phyloP scores from a whole-genome alignment of 2,113 vertebrate species.

The Eonycteris spelaea region DNA sequence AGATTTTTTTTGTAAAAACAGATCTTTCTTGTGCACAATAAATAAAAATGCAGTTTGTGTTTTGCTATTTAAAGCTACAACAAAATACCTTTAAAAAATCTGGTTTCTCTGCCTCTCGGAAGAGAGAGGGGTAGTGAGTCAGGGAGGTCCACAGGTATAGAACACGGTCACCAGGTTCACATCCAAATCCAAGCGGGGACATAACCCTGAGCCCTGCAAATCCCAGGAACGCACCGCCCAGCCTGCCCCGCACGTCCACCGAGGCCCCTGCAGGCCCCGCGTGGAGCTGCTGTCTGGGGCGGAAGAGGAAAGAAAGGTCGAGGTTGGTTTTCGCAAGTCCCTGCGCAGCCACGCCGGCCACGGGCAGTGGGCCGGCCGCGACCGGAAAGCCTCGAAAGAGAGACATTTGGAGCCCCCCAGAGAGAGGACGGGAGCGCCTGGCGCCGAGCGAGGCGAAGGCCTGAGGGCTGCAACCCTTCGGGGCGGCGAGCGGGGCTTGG shows the following conservation, averaged over 20 bases:
- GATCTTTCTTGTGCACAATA: constrained; percentile 63
- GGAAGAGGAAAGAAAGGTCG: neutral
- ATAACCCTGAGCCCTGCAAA: neutral
- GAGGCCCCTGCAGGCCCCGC: no score
- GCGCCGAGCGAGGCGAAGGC: neutral
- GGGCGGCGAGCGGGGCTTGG: neutral
- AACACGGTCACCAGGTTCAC: neutral
- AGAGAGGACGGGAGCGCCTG: neutral
- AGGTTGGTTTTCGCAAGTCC: neutral
- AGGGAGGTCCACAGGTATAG: constrained; percentile 29
- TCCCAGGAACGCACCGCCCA: neutral
- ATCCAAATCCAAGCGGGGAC: neutral
- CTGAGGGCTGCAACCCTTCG: neutral
- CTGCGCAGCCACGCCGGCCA: neutral
- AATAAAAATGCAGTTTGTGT: constrained; percentile 59
- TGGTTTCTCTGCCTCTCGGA: constrained; percentile 32
- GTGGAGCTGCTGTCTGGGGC: neutral
- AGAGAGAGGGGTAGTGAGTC: neutral
- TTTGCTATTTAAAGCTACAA: constrained; percentile 25
- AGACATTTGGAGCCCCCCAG: neutral
- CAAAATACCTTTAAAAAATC: constrained; percentile 52
- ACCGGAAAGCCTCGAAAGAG: neutral
- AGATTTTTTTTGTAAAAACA: constrained; percentile 51
- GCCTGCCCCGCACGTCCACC: neutral
- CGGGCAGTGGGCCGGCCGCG: neutral